Evolutionary conservation across 2,888 invertebrate species (phyloP).

Genomic region (Drosophila macrothrix): DNA sequence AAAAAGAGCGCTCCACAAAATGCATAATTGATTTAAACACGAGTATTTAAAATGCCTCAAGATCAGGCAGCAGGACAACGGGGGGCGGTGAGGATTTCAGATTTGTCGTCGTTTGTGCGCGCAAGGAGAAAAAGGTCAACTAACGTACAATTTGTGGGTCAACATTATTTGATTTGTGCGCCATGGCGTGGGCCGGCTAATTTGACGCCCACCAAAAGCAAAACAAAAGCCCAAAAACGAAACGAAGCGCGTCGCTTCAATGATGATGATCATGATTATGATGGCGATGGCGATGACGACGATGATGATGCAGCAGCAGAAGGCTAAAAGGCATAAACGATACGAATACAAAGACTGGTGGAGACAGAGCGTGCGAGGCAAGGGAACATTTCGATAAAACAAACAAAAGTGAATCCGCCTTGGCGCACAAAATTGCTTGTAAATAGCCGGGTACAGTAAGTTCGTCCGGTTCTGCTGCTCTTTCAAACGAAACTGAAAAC

Average conservation of each 20-base stretch:
- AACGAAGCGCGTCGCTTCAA: constrained; percentile 40
- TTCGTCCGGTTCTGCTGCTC: constrained; percentile 60
- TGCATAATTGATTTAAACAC: constrained; percentile 81
- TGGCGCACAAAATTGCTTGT: constrained; percentile 70
- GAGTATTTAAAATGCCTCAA: constrained; percentile 46
- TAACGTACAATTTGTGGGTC: constrained; percentile 79
- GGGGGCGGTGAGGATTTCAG: constrained; percentile 7
- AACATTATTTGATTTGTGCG: constrained; percentile 77
- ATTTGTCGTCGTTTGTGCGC: constrained; percentile 27
- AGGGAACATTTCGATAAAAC: constrained; percentile 40
- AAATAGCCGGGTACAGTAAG: constrained; percentile 54
- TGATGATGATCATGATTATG: constrained; percentile 12
- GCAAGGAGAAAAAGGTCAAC: constrained; percentile 72
- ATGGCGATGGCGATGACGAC: constrained; percentile 6
- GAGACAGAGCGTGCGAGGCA: not conserved
- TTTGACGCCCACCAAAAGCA: constrained; percentile 71
- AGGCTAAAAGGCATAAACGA: constrained; percentile 22
- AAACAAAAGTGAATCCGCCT: constrained; percentile 78
- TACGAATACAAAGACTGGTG: constrained; percentile 7
- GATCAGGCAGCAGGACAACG: constrained; percentile 15
- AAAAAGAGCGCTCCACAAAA: constrained; percentile 72
- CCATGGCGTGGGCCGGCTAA: constrained; percentile 72
- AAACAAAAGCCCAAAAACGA: constrained; percentile 44
- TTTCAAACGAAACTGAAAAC: constrained; percentile 81
- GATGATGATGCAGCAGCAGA: constrained; percentile 7